A percentile compares a stretch with the other conserved stretches of the same genome.
Conservation (phyloP, 2,113 vertebrate genomes). For the Ginglymostoma cirratum region DNA sequence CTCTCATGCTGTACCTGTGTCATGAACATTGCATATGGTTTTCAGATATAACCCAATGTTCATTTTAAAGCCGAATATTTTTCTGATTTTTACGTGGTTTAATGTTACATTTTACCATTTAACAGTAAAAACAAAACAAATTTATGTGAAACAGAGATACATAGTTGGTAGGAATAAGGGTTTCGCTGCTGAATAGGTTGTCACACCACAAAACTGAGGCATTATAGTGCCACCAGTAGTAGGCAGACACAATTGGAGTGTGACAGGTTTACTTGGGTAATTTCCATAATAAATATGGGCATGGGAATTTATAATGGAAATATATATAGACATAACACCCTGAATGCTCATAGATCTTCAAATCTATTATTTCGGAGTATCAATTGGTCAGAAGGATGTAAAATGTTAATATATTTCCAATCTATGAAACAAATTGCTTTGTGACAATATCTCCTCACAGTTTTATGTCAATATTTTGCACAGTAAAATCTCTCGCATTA, state of each 20-base stretch:
- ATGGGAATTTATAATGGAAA: not conserved
- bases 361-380: not conserved
- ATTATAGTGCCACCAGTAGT: not conserved
- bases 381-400: not conserved
- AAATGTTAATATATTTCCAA: not conserved
- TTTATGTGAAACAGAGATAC: not conserved
- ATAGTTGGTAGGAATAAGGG: not conserved
- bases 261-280: not conserved
- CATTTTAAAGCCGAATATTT: not conserved
- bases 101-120: not conserved
- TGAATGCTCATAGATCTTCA: not conserved
- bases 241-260: not conserved
- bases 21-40: not conserved
- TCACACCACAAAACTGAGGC: not conserved
- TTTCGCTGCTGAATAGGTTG: not conserved
- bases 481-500: not conserved
- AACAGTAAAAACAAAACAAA: not conserved
- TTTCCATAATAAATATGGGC: not conserved
- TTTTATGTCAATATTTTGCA: not conserved
- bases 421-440: not conserved
- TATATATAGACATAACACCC: not conserved
- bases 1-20: not conserved
- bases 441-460: not conserved
- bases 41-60: not conserved
- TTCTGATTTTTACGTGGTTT: not conserved